Evolutionary conservation across 2,113 vertebrate genomes (phyloP).

Genomic region (Datnioides undecimradiatus): DNA sequence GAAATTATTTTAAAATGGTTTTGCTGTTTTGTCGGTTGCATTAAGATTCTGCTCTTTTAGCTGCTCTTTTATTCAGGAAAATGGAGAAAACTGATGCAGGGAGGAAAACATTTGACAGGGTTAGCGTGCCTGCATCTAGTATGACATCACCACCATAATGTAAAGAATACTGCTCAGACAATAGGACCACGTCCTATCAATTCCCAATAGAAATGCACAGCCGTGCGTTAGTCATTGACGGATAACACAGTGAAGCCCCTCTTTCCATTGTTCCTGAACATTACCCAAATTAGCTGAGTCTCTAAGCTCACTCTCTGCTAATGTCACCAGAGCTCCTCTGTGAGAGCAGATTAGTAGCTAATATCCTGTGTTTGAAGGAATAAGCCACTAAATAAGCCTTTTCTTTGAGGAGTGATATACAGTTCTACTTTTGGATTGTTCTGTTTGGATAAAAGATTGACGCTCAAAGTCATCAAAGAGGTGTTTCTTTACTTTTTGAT

Average conservation of each 20-base stretch:
- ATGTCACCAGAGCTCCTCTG: slow-evolving; percentile 50
- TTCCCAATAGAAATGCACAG: slow-evolving; percentile 52
- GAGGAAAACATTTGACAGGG: slow-evolving; percentile 21
- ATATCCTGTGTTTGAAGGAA: slow-evolving; percentile 57
- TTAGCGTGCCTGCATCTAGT: background rate
- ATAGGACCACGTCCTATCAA: slow-evolving; percentile 37
- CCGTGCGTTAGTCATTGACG: slow-evolving; percentile 59
- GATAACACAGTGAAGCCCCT: slow-evolving; percentile 61
- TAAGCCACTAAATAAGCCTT: slow-evolving; percentile 25
- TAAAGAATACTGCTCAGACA: slow-evolving; percentile 34
- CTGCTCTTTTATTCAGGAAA: background rate
- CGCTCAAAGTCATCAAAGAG: slow-evolving; percentile 13
- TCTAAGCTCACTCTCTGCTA: slow-evolving; percentile 46
- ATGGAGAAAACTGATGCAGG: background rate
- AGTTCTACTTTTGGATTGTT: slow-evolving; percentile 19
- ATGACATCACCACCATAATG: slow-evolving; percentile 41
- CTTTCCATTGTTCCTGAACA: slow-evolving; percentile 56
- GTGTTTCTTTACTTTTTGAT: slow-evolving; percentile 14
- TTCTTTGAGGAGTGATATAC: slow-evolving; percentile 24
- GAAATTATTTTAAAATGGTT: background rate
- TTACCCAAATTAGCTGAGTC: slow-evolving; percentile 66
- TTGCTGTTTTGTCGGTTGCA: background rate
- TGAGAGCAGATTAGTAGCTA: slow-evolving; percentile 51
- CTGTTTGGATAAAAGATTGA: slow-evolving; percentile 45
- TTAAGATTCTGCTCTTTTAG: background rate